These are phyloP conservation scores for Drosophila willistoni DNA, from an alignment of 1,140 invertebrate species.

Conservation along the genomic window DNA sequence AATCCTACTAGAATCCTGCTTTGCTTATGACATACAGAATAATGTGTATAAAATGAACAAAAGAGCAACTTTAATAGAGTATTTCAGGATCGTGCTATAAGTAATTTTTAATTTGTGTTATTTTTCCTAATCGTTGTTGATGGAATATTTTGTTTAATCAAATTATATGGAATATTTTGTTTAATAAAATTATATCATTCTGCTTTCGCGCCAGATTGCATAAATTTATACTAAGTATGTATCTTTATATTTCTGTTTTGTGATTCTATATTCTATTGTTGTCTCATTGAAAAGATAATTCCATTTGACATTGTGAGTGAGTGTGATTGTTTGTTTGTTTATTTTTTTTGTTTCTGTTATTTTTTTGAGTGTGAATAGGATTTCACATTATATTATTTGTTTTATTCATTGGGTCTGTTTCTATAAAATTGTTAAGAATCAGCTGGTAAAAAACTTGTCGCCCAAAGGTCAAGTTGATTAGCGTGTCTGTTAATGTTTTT, in stretches of 20 bases:
- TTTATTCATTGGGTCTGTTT: constrained; percentile 48
- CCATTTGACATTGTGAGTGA: not conserved
- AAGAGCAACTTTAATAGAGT: not conserved
- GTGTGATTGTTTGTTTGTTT: constrained; percentile 2
- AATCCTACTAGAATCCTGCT: too few species aligned
- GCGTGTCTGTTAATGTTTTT: constrained; percentile 34
- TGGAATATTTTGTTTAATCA: constrained; percentile 4
- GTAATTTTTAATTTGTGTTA: not conserved
- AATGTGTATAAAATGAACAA: too few species aligned
- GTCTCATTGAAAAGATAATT: not conserved
- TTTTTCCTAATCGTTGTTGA: too few species aligned
- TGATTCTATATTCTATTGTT: constrained; percentile 5
- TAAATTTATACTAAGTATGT: constrained; percentile 3
- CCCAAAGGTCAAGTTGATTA: constrained; percentile 74
- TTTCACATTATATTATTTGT: constrained; percentile 34
- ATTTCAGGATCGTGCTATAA: not conserved
- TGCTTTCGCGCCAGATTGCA: not conserved
- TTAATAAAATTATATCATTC: constrained; percentile 12
- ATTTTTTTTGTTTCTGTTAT: not conserved
- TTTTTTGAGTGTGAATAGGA: not conserved
- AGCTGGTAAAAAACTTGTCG: constrained; percentile 37
- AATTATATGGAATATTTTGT: constrained; percentile 11
- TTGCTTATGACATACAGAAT: too few species aligned
- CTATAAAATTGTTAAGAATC: constrained; percentile 47
- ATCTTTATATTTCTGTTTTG: not conserved